phyloP scores from a whole-genome alignment of 2,888 invertebrate species.

The Megaustenia siamemsis region DNA sequence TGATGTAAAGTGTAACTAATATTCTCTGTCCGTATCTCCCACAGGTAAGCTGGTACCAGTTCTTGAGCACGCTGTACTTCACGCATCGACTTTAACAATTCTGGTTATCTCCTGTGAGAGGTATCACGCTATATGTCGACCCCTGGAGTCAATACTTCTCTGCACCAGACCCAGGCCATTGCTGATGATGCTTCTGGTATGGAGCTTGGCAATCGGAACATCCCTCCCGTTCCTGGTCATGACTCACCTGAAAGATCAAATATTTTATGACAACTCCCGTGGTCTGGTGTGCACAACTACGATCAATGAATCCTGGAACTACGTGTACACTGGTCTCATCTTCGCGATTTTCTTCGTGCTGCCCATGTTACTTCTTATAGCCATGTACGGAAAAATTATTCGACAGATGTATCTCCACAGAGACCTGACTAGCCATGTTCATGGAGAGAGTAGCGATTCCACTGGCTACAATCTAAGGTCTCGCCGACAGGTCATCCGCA shows the following conservation, averaged over 20 bases:
- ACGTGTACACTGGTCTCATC: constrained; percentile 89
- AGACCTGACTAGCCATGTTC: constrained; percentile 34
- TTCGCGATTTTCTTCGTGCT: constrained; percentile 91
- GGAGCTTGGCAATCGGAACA: constrained; percentile 77
- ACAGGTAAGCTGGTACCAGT: constrained; percentile 95
- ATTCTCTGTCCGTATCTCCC: no score
- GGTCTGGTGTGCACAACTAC: constrained; percentile 90
- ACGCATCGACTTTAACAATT: constrained; percentile 94
- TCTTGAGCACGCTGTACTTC: constrained; percentile 93
- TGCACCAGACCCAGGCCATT: constrained; percentile 78
- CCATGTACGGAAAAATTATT: constrained; percentile 85
- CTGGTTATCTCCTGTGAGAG: constrained; percentile 94
- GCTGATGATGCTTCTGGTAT: constrained; percentile 76
- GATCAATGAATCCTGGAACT: constrained; percentile 87
- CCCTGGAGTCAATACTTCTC: constrained; percentile 84
- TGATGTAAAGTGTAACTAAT: no score
- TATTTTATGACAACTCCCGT: constrained; percentile 86
- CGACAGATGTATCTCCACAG: constrained; percentile 51
- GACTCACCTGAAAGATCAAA: constrained; percentile 87
- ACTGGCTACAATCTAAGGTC: constrained; percentile 52
- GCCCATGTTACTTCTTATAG: constrained; percentile 89
- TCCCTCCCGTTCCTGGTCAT: constrained; percentile 89
- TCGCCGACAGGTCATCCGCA: constrained; percentile 68
- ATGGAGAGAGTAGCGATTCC: constrained; percentile 24
- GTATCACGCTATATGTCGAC: constrained; percentile 94